Percentiles rank a stretch among this genome's conserved stretches.
These are phyloP conservation scores for Euphydryas editha DNA, from an alignment of 2,888 invertebrate genomes.

Conservation along the genomic window DNA sequence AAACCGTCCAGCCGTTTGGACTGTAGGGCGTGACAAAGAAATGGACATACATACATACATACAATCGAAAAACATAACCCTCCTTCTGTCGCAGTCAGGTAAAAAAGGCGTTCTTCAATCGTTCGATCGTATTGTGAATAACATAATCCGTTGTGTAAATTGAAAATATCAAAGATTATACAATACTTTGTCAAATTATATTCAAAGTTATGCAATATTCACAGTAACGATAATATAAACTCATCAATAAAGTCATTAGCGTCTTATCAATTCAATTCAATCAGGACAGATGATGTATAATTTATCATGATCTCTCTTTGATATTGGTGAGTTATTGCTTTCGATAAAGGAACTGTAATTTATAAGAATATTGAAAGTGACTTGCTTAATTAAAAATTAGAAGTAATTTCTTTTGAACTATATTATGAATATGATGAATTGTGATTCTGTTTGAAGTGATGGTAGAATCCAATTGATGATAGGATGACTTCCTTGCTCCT, in stretches of 20 bases:
- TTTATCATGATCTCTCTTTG: constrained; percentile 18
- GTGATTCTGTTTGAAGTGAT: too few species aligned
- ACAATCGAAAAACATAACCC: too few species aligned
- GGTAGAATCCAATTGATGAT: too few species aligned
- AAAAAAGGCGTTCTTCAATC: neutral
- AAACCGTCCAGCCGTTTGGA: too few species aligned
- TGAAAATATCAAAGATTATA: neutral
- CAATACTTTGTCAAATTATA: neutral
- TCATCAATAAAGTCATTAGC: constrained; percentile 21
- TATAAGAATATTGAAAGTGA: constrained; percentile 6
- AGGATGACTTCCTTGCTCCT: too few species aligned
- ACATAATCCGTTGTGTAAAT: neutral
- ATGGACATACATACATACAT: too few species aligned
- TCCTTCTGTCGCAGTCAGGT: too few species aligned
- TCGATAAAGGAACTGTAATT: constrained; percentile 9
- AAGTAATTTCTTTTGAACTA: constrained; percentile 1
- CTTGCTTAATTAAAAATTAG: constrained; percentile 6
- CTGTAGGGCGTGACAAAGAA: too few species aligned
- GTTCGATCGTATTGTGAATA: neutral
- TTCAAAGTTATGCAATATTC: constrained; percentile 3
- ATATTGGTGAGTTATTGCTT: constrained; percentile 16
- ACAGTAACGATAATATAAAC: neutral
- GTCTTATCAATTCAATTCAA: constrained; percentile 23
- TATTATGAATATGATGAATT: neutral
- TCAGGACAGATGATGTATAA: constrained; percentile 12